Percentiles rank a stretch among this genome's conserved stretches.
These are phyloP conservation scores for Cottoperca gobio DNA, from an alignment of 2,797 vertebrate species.

Conservation along the genomic window DNA sequence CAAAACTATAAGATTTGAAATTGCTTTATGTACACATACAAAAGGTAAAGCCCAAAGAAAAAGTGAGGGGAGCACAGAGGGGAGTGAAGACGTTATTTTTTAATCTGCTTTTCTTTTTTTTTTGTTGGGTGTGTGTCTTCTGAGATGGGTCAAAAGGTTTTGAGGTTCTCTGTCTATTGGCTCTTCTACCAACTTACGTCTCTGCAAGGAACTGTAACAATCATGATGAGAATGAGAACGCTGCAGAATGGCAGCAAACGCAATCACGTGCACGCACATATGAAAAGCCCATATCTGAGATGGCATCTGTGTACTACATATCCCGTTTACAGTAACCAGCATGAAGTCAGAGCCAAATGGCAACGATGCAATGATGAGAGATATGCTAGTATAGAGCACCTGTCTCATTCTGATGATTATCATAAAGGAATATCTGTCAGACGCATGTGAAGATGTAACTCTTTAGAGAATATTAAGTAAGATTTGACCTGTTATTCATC, in stretches of 20 bases:
- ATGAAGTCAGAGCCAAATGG: slow-evolving; percentile 6
- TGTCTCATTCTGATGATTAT: slow-evolving; percentile 19
- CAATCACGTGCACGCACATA: slow-evolving; percentile 43
- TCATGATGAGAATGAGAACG: slow-evolving; percentile 21
- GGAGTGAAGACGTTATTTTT: slow-evolving; percentile 46
- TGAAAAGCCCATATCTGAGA: slow-evolving; percentile 23
- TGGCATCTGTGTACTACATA: slow-evolving; percentile 18
- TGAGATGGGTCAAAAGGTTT: slow-evolving; percentile 45
- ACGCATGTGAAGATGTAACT: slow-evolving; percentile 5
- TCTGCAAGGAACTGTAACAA: slow-evolving; percentile 36
- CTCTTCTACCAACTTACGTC: slow-evolving; percentile 27
- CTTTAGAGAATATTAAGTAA: slow-evolving; percentile 13
- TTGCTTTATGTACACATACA: slow-evolving; percentile 89
- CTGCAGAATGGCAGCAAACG: slow-evolving; percentile 5
- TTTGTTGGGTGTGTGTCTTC: slow-evolving; percentile 24
- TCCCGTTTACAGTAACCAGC: slow-evolving; percentile 26
- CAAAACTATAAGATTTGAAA: slow-evolving; percentile 91
- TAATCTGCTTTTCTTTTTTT: not conserved
- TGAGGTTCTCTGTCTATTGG: slow-evolving; percentile 49
- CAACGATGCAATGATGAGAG: slow-evolving; percentile 2
- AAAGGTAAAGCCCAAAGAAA: slow-evolving; percentile 85
- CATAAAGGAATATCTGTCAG: slow-evolving; percentile 40
- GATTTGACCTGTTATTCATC: slow-evolving; percentile 6
- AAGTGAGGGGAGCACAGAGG: slow-evolving; percentile 65
- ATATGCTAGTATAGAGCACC: slow-evolving; percentile 21